Base-by-base conservation (phyloP, 2,888 invertebrate genomes). In the Agelastica alni region DNA sequence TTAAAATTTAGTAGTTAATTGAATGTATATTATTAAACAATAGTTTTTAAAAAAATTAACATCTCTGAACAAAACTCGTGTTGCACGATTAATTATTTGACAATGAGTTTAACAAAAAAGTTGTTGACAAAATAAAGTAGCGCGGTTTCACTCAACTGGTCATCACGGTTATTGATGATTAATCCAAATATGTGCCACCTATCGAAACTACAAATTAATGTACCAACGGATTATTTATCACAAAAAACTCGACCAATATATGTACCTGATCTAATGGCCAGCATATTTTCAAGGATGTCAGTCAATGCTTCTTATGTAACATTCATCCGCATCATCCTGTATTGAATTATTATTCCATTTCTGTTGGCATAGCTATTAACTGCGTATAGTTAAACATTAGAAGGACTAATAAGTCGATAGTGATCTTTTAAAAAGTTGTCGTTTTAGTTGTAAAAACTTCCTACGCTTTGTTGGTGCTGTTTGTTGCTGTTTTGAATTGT, bases 241-340 rank as follows among this genome's bases (percentile, higher is more conserved):
- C 47, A 45, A 45, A 46, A 54, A 43, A 43, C 44, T 49, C 34
- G 53, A 48, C 51, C 41, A 34, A 47, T 41, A 31, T 49, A 42
- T 45, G 47, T 56, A 60, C 57, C 54, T 48, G 31, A 41, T 49
- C 41, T 56, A 60, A 60, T 51, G 46, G 42, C 51, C 42, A 46
- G 51, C 53, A 48, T n/a, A 44, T 51, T 51, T 59, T 59, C 59
- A 61, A 59, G 61, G 61, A 56, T 59, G 46, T 51, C 56, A 53
- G 54, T 57, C 54, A 58, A 58, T 49, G 45, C 22, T 18, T 53
- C 56, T 61, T 61, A 61, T 59, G 43, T 59, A 61, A 61, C 56
- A 59, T 58, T 59, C 45, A 54, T 44, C 32, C 43, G 46, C 39
- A 34, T 31, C 44, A 36, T 45, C 39, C 34, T 46, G 31, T 48